Conservation (phyloP, 2,888 invertebrate species). For the Pseudeuparius sepicola region DNA sequence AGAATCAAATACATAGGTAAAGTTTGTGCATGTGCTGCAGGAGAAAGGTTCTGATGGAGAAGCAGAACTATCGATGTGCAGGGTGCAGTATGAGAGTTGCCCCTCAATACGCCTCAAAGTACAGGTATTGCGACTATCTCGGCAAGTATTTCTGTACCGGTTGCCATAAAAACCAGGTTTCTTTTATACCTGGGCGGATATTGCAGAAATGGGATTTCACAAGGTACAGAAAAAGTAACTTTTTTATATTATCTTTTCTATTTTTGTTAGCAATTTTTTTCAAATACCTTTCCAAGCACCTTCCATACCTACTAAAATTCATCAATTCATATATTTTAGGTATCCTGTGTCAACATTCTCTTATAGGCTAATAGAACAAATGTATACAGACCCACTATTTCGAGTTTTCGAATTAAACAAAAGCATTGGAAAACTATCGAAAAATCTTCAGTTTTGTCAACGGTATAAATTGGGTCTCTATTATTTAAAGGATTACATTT, state of each 20-base stretch:
- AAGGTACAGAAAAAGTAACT: conserved; percentile 47
- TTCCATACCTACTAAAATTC: no score
- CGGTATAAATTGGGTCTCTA: conserved; percentile 55
- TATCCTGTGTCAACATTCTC: conserved; percentile 79
- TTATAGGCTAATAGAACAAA: conserved; percentile 62
- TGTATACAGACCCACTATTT: conserved; percentile 69
- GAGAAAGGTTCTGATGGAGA: conserved; percentile 51
- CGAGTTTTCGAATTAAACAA: conserved; percentile 62
- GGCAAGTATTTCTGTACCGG: conserved; percentile 80
- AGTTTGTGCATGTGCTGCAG: no score
- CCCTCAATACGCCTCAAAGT: conserved; percentile 58
- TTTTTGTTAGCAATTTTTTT: no score
- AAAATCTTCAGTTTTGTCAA: conserved; percentile 49
- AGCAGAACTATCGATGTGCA: conserved; percentile 71
- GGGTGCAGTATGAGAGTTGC: conserved; percentile 78
- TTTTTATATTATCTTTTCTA: conserved; percentile 8
- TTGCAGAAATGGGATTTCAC: conserved; percentile 55
- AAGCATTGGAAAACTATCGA: conserved; percentile 52
- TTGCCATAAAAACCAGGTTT: conserved; percentile 69
- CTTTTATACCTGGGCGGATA: conserved; percentile 59
- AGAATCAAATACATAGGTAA: no score
- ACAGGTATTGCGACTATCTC: conserved; percentile 73
- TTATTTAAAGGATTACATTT: conserved; percentile 61
- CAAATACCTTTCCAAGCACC: no score
- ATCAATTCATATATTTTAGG: conserved; percentile 42